Conservation (phyloP, 1,140 invertebrate species). For the Hylaeus anthracinus region DNA sequence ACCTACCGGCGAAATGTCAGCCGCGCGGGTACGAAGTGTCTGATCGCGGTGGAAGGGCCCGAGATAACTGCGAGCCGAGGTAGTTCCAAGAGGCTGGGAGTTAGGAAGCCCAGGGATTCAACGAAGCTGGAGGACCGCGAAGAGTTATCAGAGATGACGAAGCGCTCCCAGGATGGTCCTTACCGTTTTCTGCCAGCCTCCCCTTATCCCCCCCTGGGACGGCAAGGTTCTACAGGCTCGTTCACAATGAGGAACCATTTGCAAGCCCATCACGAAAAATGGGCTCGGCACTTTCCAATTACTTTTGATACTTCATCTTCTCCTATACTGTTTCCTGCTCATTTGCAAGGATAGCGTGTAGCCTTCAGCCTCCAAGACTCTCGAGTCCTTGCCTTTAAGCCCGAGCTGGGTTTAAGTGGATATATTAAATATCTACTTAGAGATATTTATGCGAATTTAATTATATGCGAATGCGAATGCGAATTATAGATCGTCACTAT, state of each 20-base stretch:
- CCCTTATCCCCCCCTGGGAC: not conserved
- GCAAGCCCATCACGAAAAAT: slow-evolving; percentile 18
- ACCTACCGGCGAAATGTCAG: slow-evolving; percentile 37
- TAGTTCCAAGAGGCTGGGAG: slow-evolving; percentile 44
- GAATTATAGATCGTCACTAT: too few relatives aligned
- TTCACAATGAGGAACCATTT: slow-evolving; percentile 37
- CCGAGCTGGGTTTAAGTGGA: too few relatives aligned
- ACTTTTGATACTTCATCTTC: slow-evolving; percentile 17
- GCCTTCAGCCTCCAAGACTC: too few relatives aligned
- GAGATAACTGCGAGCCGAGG: slow-evolving; percentile 56
- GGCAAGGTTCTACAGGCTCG: slow-evolving; percentile 35
- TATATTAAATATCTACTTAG: too few relatives aligned
- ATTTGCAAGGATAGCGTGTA: not conserved
- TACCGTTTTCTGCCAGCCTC: slow-evolving; percentile 64
- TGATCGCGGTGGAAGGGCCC: slow-evolving; percentile 45
- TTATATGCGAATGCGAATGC: too few relatives aligned
- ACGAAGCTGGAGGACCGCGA: slow-evolving; percentile 43
- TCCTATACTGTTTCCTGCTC: too few relatives aligned
- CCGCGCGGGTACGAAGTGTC: slow-evolving; percentile 29
- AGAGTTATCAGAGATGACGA: slow-evolving; percentile 76
- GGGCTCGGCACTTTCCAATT: slow-evolving; percentile 16
- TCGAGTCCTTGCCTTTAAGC: too few relatives aligned
- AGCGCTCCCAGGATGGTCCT: slow-evolving; percentile 73
- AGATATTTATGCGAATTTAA: too few relatives aligned
- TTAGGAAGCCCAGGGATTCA: slow-evolving; percentile 51